These are phyloP conservation scores for Deilephila elpenor DNA, from an alignment of 2,888 invertebrate genomes.

Conservation along the genomic window DNA sequence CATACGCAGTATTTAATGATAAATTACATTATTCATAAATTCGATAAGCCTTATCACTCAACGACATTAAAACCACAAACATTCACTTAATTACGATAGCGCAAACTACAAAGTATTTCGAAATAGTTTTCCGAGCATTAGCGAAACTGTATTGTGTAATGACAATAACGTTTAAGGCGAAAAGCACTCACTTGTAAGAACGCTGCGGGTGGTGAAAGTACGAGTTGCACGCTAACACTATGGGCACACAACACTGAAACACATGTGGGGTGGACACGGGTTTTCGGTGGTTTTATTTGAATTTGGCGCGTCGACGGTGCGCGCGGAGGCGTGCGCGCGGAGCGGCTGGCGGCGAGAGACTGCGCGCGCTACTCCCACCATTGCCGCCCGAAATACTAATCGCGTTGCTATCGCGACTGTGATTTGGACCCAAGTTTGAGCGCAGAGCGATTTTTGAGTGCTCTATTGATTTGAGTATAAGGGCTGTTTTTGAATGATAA, in stretches of 20 bases:
- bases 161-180: constrained; percentile 70
- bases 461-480: constrained; percentile 14
- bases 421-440: constrained; percentile 56
- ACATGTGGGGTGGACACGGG: constrained; percentile 61
- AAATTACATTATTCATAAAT: constrained; percentile 23
- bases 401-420: constrained; percentile 79
- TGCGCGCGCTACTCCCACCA: constrained; percentile 76
- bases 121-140: constrained; percentile 56
- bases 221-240: constrained; percentile 53
- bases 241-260: constrained; percentile 75
- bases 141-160: constrained; percentile 64
- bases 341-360: constrained; percentile 78
- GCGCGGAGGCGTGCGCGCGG: constrained; percentile 70
- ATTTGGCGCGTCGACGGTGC: constrained; percentile 65
- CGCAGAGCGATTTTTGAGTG: constrained; percentile 53
- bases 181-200: constrained; percentile 79
- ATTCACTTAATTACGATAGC: constrained; percentile 31
- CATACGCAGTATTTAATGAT: constrained; percentile 37
- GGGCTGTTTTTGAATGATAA: not conserved
- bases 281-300: constrained; percentile 49
- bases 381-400: constrained; percentile 76
- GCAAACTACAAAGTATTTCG: constrained; percentile 49
- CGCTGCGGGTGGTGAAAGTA: constrained; percentile 64
- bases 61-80: constrained; percentile 18
- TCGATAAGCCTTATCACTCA: constrained; percentile 15